phyloP scores from a whole-genome alignment of 2,888 invertebrate species.

The Pantelozetes paolii region DNA sequence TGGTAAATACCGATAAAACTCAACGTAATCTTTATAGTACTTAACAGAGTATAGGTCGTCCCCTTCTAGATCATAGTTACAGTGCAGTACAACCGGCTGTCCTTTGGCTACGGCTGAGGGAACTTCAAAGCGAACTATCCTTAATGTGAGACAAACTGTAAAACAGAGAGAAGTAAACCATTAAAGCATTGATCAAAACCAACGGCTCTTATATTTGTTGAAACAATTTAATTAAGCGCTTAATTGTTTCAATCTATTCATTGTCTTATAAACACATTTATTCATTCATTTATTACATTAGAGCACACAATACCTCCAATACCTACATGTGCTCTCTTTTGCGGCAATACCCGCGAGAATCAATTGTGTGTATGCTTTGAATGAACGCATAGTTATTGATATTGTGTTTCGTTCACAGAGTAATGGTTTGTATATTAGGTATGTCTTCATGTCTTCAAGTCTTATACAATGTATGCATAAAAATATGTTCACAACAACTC shows the following conservation, averaged over 20 bases:
- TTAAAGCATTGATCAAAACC: not conserved
- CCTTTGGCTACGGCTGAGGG: conserved; percentile 42
- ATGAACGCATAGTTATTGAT: not conserved
- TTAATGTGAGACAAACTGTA: not conserved
- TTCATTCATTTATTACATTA: not conserved
- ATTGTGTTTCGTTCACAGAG: not conserved
- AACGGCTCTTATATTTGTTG: not conserved
- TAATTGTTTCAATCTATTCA: not conserved
- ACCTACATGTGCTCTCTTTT: not conserved
- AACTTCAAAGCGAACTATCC: conserved; percentile 40
- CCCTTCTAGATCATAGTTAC: conserved; percentile 43
- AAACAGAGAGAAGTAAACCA: not conserved
- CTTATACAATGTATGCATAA: too few relatives aligned
- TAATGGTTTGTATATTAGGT: not conserved
- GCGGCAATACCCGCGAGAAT: conserved; percentile 2
- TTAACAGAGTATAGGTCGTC: conserved; percentile 43
- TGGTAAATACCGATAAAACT: conserved; percentile 43
- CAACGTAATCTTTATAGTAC: conserved; percentile 44
- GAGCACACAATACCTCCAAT: not conserved
- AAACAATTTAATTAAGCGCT: not conserved
- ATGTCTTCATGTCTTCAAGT: not conserved
- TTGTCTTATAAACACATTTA: not conserved
- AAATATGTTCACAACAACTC: not conserved
- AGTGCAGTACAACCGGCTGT: conserved; percentile 33
- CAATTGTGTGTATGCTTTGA: not conserved